Base-by-base conservation (phyloP, 2,113 vertebrate species). In the Rostratula benghalensis region DNA sequence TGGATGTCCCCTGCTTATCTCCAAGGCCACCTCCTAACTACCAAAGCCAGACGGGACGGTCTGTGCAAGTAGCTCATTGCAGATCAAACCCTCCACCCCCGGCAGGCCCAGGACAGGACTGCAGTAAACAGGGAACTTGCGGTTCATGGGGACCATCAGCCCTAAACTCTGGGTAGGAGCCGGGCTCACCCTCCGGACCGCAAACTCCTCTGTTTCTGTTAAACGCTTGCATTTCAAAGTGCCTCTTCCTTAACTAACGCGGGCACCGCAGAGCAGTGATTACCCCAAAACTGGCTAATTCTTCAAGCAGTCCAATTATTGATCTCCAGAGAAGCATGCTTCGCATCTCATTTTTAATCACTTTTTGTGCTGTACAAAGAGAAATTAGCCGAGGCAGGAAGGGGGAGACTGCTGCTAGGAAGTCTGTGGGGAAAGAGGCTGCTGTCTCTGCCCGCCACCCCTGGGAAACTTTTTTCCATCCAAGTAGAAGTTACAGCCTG, bases 41-140 rank as follows among this genome's bases (percentile, higher is more conserved):
- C 87, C 96, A 92, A 85, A 97, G 95, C 89, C 96, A 97, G 95
- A 97, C 92, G 96, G 96, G 93, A 95, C 22, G n/a, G n/a, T n/a
- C 97, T 97, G 97, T 97, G 97, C 94, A 97, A 95, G 91, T 70
- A 70, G 91, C 86, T 97, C 97, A 98, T 87, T 95, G 95, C 97
- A 97, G 95, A 94, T 89, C 96, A 97, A 95, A 94, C 82, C 89
- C 91, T 48, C 95, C 96, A 95, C n/a, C 27, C 63, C 71, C 83
- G 25, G 7, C 64, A 84, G 74, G 28, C 37, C 54, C 1, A 5
- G 37, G 37, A 27, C 41, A 46, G 59, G 64, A 35, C 13, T 5
- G 5, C 67, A 27, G 71, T 4, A 18, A 71, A 19, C 5, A 12
- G 10, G 65, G 61, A 22, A 69, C 13, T 13, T 1, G 0, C 31